Base-by-base conservation (phyloP, 37 sponge, comb jelly and placozoan species). In the Oscarella lobularis region DNA sequence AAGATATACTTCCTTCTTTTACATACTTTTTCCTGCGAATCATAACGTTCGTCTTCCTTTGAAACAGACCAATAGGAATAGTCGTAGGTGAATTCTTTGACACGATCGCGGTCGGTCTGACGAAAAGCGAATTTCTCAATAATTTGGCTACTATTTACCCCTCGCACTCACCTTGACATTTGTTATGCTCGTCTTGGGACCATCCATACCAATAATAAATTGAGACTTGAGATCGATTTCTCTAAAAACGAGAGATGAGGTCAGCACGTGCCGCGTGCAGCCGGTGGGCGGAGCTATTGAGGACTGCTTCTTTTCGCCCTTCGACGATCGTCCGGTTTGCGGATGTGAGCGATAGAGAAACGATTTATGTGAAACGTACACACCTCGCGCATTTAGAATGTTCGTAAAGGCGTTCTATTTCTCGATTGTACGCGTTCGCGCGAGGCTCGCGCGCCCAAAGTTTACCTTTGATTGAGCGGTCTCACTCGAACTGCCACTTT, bases 401-500 rank as follows among this genome's bases (percentile, higher is more conserved):
- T n/a, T n/a, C n/a, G n/a, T n/a, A n/a, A n/a, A n/a, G n/a, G n/a
- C n/a, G n/a, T n/a, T n/a, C n/a, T n/a, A n/a, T n/a, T n/a, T n/a
- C n/a, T n/a, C n/a, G n/a, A n/a, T n/a, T n/a, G n/a, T n/a, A n/a
- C n/a, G n/a, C n/a, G 60, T 20, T 9, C 20, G 60, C 60, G 60
- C 60, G 60, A 9, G 20, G 60, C 60, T 20, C 20, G 20, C 60
- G 14, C 20, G 60, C 20, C 9, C 60, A 9, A 48, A 20, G 20
- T 20, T 20, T 48, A 48, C 29, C 96, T 75, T 2, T 37, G 33
- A 76, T 90, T 95, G 80, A 91, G 88, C 14, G 96, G 96, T 55
- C 96, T 48, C 5, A 95, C 96, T 20, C 96, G 78, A 5, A 95
- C 96, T 31, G 92, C 92, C 9, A 95, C 92, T 60, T 95, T 95